Percentiles rank a stretch among this genome's conserved stretches.
These are phyloP conservation scores for Cataglyphis rosenhaueri DNA, from an alignment of 2,888 invertebrate species.

Conservation along the genomic window DNA sequence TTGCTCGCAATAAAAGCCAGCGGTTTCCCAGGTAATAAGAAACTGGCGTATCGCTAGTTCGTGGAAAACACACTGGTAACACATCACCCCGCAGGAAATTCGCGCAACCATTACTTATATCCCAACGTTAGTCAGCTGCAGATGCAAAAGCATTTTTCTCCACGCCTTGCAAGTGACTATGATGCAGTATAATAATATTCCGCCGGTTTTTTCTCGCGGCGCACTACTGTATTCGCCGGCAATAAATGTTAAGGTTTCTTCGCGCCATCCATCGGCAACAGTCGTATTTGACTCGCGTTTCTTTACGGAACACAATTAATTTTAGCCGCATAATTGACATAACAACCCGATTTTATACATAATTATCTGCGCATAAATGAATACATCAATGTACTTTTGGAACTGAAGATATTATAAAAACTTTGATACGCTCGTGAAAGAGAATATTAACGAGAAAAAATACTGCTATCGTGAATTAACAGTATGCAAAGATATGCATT, in stretches of 20 bases:
- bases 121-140: conserved; percentile 70
- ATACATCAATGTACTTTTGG: not conserved
- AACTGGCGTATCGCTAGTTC: conserved; percentile 54
- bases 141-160: conserved; percentile 76
- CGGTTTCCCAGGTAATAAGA: conserved; percentile 54
- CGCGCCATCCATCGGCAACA: conserved; percentile 42
- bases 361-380: not conserved
- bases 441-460: not conserved
- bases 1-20: conserved; percentile 51
- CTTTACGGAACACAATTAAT: conserved; percentile 30
- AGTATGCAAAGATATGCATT: not conserved
- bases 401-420: not conserved
- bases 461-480: conserved; percentile 10
- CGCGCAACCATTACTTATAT: conserved; percentile 74
- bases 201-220: conserved; percentile 60
- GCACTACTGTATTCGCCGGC: conserved; percentile 49
- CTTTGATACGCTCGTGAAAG: not conserved
- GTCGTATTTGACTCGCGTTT: conserved; percentile 36
- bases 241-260: conserved; percentile 53
- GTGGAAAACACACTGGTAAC: conserved; percentile 61
- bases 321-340: conserved; percentile 32
- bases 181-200: conserved; percentile 76
- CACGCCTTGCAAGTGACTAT: conserved; percentile 71
- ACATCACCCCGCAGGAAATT: conserved; percentile 70
- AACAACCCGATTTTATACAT: conserved; percentile 1